phyloP scores from a whole-genome alignment of 2,113 vertebrate genomes.

The Brachyistius frenatus region DNA sequence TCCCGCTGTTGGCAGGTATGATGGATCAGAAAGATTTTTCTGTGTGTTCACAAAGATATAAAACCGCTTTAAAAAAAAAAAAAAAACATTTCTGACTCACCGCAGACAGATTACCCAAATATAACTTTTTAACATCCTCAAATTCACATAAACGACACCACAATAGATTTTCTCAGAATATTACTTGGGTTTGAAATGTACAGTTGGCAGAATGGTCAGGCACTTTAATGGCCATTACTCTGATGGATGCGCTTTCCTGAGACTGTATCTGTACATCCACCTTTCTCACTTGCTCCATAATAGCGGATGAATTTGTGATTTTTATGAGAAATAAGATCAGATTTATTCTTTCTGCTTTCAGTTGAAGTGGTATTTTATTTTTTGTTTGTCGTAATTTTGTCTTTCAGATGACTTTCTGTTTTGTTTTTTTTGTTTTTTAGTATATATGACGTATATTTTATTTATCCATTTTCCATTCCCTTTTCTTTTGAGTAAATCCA shows the following conservation, averaged over 20 bases:
- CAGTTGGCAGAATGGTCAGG: neutral
- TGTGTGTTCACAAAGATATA: constrained; percentile 9
- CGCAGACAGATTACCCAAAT: constrained; percentile 1
- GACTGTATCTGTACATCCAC: neutral
- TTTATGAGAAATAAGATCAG: neutral
- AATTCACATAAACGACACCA: neutral
- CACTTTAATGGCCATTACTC: constrained; percentile 19
- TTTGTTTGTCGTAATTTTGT: too few species aligned
- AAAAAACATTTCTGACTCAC: constrained; percentile 11
- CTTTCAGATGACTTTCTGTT: too few species aligned
- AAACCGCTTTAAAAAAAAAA: neutral
- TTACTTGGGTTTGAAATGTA: neutral
- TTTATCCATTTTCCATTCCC: too few species aligned
- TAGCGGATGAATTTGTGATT: neutral
- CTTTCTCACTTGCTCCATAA: neutral
- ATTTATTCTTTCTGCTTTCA: too few species aligned
- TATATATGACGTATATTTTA: too few species aligned
- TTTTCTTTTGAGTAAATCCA: too few species aligned
- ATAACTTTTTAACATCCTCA: constrained; percentile 12
- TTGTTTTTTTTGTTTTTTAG: too few species aligned
- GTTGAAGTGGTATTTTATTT: too few species aligned
- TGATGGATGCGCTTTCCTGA: constrained; percentile 1
- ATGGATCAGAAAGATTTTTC: constrained; percentile 31
- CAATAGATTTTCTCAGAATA: constrained; percentile 8
- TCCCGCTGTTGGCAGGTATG: neutral